Evolutionary conservation across 2,888 invertebrate genomes (phyloP).

Genomic region (Leucophenga maculata): DNA sequence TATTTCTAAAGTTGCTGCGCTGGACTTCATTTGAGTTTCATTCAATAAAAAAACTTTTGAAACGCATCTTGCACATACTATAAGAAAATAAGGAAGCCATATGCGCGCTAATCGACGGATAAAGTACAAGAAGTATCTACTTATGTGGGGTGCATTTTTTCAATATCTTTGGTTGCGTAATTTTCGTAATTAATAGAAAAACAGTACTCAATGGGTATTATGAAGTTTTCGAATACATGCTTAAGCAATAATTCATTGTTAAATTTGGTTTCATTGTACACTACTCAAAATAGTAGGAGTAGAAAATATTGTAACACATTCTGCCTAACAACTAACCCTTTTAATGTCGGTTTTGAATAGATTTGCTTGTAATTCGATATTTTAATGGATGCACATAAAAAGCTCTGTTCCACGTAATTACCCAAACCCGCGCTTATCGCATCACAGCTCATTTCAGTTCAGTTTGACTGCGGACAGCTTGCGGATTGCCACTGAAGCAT

Average conservation of each 20-base stretch:
- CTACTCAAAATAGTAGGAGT: not conserved
- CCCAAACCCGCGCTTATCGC: too few species aligned
- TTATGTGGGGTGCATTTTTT: too few species aligned
- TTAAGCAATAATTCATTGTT: not conserved
- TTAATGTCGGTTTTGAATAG: slow-evolving; percentile 28
- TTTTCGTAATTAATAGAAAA: slow-evolving; percentile 61
- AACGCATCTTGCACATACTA: too few species aligned
- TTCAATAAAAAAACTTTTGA: too few species aligned
- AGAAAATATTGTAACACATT: not conserved
- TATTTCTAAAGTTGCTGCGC: too few species aligned
- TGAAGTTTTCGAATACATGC: not conserved
- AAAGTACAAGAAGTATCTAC: slow-evolving; percentile 5
- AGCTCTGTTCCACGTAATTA: slow-evolving; percentile 17
- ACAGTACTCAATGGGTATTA: slow-evolving; percentile 55
- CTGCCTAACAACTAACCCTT: slow-evolving; percentile 46
- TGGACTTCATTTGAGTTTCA: too few species aligned
- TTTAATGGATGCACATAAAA: slow-evolving; percentile 62
- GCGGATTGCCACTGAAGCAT: too few species aligned
- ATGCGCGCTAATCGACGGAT: slow-evolving; percentile 41
- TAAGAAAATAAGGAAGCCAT: slow-evolving; percentile 62
- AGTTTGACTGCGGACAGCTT: too few species aligned
- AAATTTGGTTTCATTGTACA: slow-evolving; percentile 4
- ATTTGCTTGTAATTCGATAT: slow-evolving; percentile 62
- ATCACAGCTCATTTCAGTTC: too few species aligned
- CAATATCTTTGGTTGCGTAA: slow-evolving; percentile 43